Evolutionary conservation across 1,140 invertebrate genomes (phyloP), one percentile per base, ranked within the genome.

Genomic region (Drosophila lacertosa): DNA sequence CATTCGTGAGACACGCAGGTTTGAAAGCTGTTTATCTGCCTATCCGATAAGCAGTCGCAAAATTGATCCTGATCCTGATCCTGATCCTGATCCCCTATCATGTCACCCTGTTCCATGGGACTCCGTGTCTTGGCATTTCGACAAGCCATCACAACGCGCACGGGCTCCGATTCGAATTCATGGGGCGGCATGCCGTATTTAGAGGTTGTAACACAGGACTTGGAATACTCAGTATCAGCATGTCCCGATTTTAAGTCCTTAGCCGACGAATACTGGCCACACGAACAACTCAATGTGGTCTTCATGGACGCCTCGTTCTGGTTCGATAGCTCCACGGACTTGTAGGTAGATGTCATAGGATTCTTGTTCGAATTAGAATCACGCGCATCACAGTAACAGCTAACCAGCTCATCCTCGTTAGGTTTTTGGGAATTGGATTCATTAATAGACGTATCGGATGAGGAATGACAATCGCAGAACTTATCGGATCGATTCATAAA

Each of bases 381-480:
- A 9, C n/a, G 1, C 26, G 6, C 10, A 10, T 26, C 53, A 16
- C 32, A 7, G 20, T 4, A 4, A 4, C 20, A 22, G 20, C 20
- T 22, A 22, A n/a, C n/a, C n/a, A n/a, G n/a, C n/a, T n/a, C n/a
- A n/a, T n/a, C n/a, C n/a, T n/a, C n/a, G n/a, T n/a, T n/a, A n/a
- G n/a, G n/a, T n/a, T n/a, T n/a, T n/a, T n/a, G n/a, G n/a, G n/a
- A n/a, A n/a, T n/a, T n/a, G n/a, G n/a, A n/a, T n/a, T 22, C 20
- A 2, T 22, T 4, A 22, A 4, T 2, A 2, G 20, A 22, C 20
- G 20, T 2, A 4, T 39, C 26, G 2, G 59, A 68, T 3, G 29
- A 35, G 6, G 58, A 55, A 7, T 10, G 1, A 3, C 66, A 69
- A 29, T 69, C 66, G 4, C 33, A 10, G 10, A 40, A 69, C 4